phyloP scores from a whole-genome alignment of 2,888 invertebrate species.

The Augochlorella aurata region DNA sequence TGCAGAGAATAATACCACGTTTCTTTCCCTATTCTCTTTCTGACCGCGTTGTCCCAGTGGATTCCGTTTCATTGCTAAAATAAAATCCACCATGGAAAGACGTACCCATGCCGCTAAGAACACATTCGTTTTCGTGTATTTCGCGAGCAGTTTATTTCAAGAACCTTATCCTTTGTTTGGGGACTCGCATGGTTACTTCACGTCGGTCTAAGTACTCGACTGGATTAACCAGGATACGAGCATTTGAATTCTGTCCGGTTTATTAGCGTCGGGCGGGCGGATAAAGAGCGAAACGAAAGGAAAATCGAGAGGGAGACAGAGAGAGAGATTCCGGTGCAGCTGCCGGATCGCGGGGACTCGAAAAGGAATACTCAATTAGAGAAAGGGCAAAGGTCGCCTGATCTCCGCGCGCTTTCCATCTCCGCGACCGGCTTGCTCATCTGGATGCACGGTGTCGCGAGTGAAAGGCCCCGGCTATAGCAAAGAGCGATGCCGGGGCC shows the following conservation, averaged over 20 bases:
- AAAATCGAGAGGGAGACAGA: neutral
- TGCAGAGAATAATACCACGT: neutral
- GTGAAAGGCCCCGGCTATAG: conserved; percentile 41
- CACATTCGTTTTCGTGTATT: neutral
- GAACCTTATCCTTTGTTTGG: neutral
- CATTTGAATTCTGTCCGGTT: neutral
- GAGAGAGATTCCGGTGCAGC: neutral
- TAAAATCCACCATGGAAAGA: neutral
- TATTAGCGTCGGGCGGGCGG: neutral
- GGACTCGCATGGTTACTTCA: neutral
- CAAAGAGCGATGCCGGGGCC: conserved; percentile 51
- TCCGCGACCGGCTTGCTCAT: conserved; percentile 22
- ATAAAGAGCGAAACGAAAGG: neutral
- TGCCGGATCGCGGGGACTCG: neutral
- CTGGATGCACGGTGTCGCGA: conserved; percentile 35
- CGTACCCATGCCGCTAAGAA: neutral
- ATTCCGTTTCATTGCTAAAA: neutral
- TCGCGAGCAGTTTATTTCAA: neutral
- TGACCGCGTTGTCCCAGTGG: neutral
- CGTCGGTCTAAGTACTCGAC: neutral
- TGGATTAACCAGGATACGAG: neutral
- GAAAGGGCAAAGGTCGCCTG: conserved; percentile 41
- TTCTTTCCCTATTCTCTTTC: neutral
- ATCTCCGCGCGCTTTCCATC: conserved; percentile 26
- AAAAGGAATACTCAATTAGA: conserved; percentile 51